Evolutionary conservation across 2,888 invertebrate genomes (phyloP), one percentile per base, ranked within the genome.

Genomic region (Glaucopsyche alexis): DNA sequence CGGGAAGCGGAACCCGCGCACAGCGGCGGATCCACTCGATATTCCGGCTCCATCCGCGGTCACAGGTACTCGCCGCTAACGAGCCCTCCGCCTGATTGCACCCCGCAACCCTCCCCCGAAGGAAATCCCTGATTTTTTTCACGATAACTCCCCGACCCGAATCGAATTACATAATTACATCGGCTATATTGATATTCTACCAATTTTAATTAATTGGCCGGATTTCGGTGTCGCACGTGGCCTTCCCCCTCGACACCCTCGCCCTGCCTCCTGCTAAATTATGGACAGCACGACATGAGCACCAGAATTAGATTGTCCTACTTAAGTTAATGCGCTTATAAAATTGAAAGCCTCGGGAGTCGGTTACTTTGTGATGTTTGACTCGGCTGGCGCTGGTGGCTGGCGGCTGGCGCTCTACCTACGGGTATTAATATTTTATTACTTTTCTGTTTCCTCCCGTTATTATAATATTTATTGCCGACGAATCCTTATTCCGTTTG

Each of bases 131-230:
- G 65, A 42, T 65, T 65, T 65, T 65, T 65, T 65, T 38, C n/a
- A 40, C n/a, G 42, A 66, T 42, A 60, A 60, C 7, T 42, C 42
- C n/a, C n/a, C 42, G 42, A 8, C 16, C 11, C n/a, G 66, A 66
- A 66, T 66, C 42, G 16, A 66, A 40, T 66, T 66, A 66, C 66
- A 16, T n/a, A 66, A 40, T 66, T 66, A 66, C 66, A 16, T n/a
- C 66, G 14, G 66, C 9, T 42, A 66, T 66, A 66, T 66, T 66
- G 66, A 42, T 65, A n/a, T 66, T 66, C 75, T 78, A 75, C 79
- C 76, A 77, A 78, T 79, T 80, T 77, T 80, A 78, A 81, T 81
- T 80, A 81, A 75, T 77, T 73, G 77, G 75, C 76, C 75, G 75
- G 74, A 77, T 71, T 72, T 71, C 67, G 40, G 71, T 70, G 72